Evolutionary conservation across 2,888 invertebrate genomes (phyloP).

Genomic region (Drosophila nigricruria): DNA sequence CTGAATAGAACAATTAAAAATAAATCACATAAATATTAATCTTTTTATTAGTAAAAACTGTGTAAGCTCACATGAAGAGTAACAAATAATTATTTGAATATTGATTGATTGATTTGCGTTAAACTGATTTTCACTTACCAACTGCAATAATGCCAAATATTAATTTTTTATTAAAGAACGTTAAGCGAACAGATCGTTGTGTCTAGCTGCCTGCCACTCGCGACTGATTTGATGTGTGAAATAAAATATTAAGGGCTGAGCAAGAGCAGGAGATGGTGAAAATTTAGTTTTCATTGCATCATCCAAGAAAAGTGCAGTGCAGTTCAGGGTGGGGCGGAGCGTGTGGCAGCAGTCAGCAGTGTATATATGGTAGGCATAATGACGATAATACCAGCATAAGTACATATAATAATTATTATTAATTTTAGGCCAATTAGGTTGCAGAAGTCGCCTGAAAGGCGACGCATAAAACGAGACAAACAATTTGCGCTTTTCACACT

Average conservation of each 20-base stretch:
- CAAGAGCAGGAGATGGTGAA: slow-evolving; percentile 20
- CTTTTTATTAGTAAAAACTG: too few relatives aligned
- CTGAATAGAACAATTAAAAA: too few relatives aligned
- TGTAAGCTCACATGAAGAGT: too few relatives aligned
- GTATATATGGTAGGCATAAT: slow-evolving; percentile 16
- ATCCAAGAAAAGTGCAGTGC: background rate
- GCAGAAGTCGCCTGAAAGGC: slow-evolving; percentile 35
- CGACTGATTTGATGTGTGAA: slow-evolving; percentile 35
- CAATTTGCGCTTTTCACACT: slow-evolving; percentile 82
- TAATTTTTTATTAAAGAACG: background rate
- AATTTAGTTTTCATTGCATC: slow-evolving; percentile 53
- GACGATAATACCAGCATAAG: slow-evolving; percentile 55
- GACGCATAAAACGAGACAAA: slow-evolving; percentile 49
- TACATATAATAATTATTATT: slow-evolving; percentile 66
- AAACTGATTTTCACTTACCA: background rate
- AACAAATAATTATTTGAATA: background rate
- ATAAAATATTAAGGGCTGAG: slow-evolving; percentile 2
- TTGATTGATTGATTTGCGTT: background rate
- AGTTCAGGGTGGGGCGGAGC: background rate
- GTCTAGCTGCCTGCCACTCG: slow-evolving; percentile 22
- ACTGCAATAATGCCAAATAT: background rate
- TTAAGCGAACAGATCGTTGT: background rate
- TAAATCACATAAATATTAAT: too few relatives aligned
- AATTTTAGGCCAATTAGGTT: slow-evolving; percentile 76
- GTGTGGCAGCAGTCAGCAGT: slow-evolving; percentile 3